phyloP scores from a whole-genome alignment of 2,113 vertebrate species.

The Thomomys bottae region DNA sequence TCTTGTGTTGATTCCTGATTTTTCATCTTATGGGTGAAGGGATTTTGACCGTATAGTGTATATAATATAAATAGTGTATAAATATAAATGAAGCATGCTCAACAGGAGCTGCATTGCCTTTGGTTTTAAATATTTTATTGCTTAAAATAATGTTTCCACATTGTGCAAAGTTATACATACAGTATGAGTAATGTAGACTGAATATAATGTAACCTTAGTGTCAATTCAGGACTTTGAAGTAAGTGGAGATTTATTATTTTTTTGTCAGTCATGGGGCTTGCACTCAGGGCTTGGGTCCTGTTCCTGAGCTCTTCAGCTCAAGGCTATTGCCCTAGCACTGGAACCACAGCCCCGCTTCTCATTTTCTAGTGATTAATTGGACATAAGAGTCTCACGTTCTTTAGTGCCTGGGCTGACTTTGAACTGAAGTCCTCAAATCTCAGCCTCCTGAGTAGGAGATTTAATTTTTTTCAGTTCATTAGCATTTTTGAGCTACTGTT shows the following conservation, averaged over 20 bases:
- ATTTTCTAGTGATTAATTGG: too few species aligned
- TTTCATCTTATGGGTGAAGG: background rate
- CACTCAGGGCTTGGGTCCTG: too few species aligned
- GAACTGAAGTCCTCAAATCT: too few species aligned
- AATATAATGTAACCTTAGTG: background rate
- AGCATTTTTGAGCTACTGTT: background rate
- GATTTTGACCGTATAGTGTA: background rate
- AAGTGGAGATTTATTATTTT: too few species aligned
- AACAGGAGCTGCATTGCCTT: background rate
- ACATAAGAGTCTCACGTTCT: too few species aligned
- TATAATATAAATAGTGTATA: background rate
- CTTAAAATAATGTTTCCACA: background rate
- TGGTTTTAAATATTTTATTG: background rate
- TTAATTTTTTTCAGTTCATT: background rate
- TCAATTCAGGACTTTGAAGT: background rate
- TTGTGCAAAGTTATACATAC: background rate
- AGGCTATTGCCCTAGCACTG: too few species aligned
- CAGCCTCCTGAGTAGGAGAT: too few species aligned
- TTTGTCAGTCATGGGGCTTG: too few species aligned
- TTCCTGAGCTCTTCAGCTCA: too few species aligned
- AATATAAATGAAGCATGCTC: background rate
- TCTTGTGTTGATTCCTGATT: background rate
- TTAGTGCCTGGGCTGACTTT: too few species aligned
- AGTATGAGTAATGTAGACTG: background rate
- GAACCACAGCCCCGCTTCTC: too few species aligned